Base-by-base conservation (phyloP, 2,888 invertebrate genomes). In the Stramonita haemastoma region DNA sequence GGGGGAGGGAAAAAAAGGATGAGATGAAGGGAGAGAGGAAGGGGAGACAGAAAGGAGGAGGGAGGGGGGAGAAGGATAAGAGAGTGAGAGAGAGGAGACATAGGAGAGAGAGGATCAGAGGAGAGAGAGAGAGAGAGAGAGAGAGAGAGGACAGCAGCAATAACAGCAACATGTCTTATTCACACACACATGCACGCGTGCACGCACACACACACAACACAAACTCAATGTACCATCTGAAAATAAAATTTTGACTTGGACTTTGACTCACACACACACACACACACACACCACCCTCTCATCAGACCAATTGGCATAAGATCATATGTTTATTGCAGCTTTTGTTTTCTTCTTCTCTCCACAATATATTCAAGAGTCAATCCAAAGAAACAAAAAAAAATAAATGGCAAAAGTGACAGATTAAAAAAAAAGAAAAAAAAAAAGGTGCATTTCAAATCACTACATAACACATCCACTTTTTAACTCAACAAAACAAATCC, bases 331-430 rank as follows among this genome's bases (percentile, higher is more conserved):
- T 79, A n/a, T 19, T 32, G 15, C 79, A 79, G 32, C 79, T n/a
- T 60, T 26, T 17, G 29, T n/a, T 79, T 26, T 79, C 26, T 79
- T 34, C 79, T 79, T n/a, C 11, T 17, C 79, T n/a, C 36, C 6
- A 77, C 26, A 77, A n/a, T 66, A 77, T 77, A 79, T 79, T 34
- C 79, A 79, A 34, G 17, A 79, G 79, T 79, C 79, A 19, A 79
- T 19, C 79, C n/a, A 77, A 77, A 77, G 29, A 17, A 77, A 29
- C 11, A 77, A 29, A 11, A 26, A 32, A 79, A 79, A 79, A 79
- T 17, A 34, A 34, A 79, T 6, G 17, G 32, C 29, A 79, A 34
- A 79, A 34, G 15, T 32, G 11, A 34, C 15, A 77, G 26, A 77
- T 11, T 4, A 77, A 77, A 77, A 17, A 11, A 15, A 73, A 73